phyloP scores from a whole-genome alignment of 2,113 vertebrate species.

The Abramis brama region DNA sequence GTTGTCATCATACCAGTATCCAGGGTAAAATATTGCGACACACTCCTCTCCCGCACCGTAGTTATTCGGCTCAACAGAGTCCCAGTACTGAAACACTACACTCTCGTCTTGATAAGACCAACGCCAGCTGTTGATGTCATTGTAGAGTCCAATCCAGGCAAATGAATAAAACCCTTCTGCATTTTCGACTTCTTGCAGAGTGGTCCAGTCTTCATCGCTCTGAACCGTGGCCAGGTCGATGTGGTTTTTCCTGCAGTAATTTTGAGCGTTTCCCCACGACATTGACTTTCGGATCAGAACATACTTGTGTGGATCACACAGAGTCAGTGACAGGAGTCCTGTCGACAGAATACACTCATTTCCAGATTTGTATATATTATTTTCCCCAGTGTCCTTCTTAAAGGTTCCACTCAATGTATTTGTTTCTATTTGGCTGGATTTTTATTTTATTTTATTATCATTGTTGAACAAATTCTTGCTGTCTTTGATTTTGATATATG shows the following conservation, averaged over 20 bases:
- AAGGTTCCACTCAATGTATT: too few species aligned
- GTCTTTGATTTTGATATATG: too few species aligned
- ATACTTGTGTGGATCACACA: neutral
- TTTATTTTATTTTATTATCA: too few species aligned
- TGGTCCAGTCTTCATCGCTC: neutral
- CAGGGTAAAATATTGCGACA: accelerated
- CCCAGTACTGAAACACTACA: neutral
- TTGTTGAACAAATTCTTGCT: too few species aligned
- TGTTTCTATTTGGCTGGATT: too few species aligned
- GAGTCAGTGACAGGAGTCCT: neutral
- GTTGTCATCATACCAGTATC: accelerated
- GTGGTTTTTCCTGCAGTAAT: too few species aligned
- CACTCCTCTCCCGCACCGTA: neutral
- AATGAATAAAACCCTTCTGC: too few species aligned
- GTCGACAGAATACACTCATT: neutral
- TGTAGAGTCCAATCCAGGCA: too few species aligned
- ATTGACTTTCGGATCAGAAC: neutral
- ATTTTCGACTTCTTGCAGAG: neutral
- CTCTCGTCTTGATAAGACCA: neutral
- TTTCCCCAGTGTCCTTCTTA: too few species aligned
- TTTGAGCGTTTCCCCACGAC: too few species aligned
- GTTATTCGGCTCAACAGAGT: neutral
- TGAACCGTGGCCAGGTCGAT: too few species aligned
- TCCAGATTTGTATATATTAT: neutral
- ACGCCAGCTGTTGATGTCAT: too few species aligned